Evolutionary conservation across 2,888 invertebrate genomes (phyloP), one percentile per base, ranked within the genome.

Genomic region (Tipula unca): DNA sequence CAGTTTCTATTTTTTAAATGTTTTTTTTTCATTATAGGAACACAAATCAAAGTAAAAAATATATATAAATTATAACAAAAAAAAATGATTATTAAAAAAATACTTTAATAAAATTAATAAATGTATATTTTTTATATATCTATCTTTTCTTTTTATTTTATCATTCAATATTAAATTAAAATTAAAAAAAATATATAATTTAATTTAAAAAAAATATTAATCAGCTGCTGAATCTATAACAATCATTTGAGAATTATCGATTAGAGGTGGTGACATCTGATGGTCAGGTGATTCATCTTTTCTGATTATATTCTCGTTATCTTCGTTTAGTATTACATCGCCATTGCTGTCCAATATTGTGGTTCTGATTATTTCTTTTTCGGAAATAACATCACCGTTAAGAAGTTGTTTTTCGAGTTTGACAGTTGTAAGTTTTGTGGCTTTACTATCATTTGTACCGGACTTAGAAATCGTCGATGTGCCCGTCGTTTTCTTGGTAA

Each of bases 221-320:
- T 86, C 86, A 82, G 86, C 85, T 85, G 86, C 84, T 25, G 84
- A 85, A 86, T 86, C 86, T 39, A 86, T 86, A 82, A 86, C 84
- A 6, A 85, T 85, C 48, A 85, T 85, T 85, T 85, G 85, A 54
- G 85, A 48, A 85, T 85, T 85, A 85, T 85, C 85, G 36, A 42
- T 10, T 39, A 36, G 25, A 54, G 32, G 82, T 25, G 82, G 14
- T 82, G 35, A n/a, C 39, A 82, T 39, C 20, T 39, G 25, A 36
- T 85, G 25, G n/a, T 82, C 25, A 1, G 35, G 10, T 29, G 6
- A 25, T 54, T 36, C 83, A 85, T 85, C 36, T 69, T 36, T 84
- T 17, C 85, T 29, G 13, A 83, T 83, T 32, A 69, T 69, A 69
- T 69, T 69, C 69, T 69, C 69, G 25, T 69, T 69, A 69, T 69